Base-by-base conservation (phyloP, 2,888 invertebrate species). In the Agrenia bidenticulata region DNA sequence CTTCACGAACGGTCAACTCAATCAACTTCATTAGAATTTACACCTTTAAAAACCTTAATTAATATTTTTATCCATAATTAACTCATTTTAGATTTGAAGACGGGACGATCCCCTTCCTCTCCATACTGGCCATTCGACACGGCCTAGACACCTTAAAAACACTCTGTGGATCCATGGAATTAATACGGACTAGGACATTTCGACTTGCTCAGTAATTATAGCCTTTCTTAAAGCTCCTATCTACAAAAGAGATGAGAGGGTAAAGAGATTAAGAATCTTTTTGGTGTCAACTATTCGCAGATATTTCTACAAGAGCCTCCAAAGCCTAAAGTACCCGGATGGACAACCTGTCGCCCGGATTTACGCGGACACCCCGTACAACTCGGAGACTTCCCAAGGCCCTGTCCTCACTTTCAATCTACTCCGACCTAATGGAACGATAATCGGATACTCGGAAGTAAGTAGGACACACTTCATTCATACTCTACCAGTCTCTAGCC, bases 361-460 rank as follows among this genome's bases (percentile, higher is more conserved):
- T 1, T 95, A 96, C 78, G 84, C 86, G 78, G 88, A 91, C 78
- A 85, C 86, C 0, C 83, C 85, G 73, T 92, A 88, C 79, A 83
- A 82, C 62, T 82, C 87, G 77, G 78, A 79, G 0, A 76, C 78
- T 17, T 81, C 79, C 21, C 96, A 98, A 82, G 97, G 97, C 11
- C 88, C 88, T 42, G 88, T 92, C 67, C 86, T 98, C 4, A 88
- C 91, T 73, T 97, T 98, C 79, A 97, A 94, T 83, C 81, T 97
- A 61, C 79, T 88, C 11, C 85, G 92, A 73, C 83, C 86, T 42
- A 87, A 88, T 81, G 91, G 92, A 24, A 84, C 86, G 49, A 89
- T 85, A 79, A 86, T 96, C 76, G 97, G 97, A 58, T 98, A 89
- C 82, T 85, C 90, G 67, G 94, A 96, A 85, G 91, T 91, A 80